Evolutionary conservation across 2,113 vertebrate species (phyloP), one percentile per base, ranked within the genome.

Genomic region (Polypterus bichir): DNA sequence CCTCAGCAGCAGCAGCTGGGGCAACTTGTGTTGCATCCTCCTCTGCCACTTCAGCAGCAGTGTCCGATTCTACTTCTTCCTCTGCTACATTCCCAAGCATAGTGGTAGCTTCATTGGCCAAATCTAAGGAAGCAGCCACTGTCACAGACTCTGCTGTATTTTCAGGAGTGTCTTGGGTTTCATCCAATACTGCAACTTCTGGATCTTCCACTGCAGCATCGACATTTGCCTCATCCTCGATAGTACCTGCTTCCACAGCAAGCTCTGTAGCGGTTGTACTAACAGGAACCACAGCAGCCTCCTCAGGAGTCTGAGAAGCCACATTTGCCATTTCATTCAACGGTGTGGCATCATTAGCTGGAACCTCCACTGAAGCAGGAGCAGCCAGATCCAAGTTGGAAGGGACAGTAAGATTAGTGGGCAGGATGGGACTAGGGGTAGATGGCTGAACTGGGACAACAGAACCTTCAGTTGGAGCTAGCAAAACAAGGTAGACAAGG

Each of bases 341-440:
- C 2, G 27, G 47, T 44, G 62, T 59, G 54, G 49, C 60, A 4
- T 65, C 61, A 5, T 52, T 62, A 3, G 9, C 49, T 51, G 6
- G 9, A 9, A 7, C 49, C 9, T 51, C 49, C 9, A 6, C 49
- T 51, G 69, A 63, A 59, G 61, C 59, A 2, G 74, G 69, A 27
- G 81, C 75, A 27, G 72, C 76, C 48, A 75, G 45, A 10, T 68
- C 67, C 45, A 68, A 67, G 45, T 65, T 59, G 3, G 72, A 57
- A 46, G 68, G 60, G 67, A 66, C 68, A 46, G 54, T 54, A 57
- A 59, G 51, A 57, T 72, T 76, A 54, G 48, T 65, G 55, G 73
- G 65, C 49, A 66, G 59, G 47, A 46, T 63, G 59, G 67, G 59
- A 27, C 64, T 75, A 49, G 70, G 54, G n/a, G 76, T 71, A 56